These are phyloP conservation scores for Drosophila fuyamai DNA, from an alignment of 1,140 invertebrate species.

Conservation along the genomic window DNA sequence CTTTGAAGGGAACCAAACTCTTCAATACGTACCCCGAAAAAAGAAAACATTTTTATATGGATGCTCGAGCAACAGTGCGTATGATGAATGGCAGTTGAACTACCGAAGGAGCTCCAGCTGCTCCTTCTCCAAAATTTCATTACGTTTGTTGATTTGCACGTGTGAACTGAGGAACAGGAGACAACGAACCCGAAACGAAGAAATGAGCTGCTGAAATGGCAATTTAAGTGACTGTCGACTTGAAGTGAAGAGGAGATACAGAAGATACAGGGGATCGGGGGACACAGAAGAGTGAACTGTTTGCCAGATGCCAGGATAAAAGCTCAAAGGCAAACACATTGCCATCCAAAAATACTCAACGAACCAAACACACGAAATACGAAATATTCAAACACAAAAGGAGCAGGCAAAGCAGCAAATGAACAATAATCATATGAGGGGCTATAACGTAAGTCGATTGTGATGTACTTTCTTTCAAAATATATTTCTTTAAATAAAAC, in stretches of 20 bases:
- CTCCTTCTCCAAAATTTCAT: slow-evolving; percentile 1
- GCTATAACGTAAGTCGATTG: not conserved
- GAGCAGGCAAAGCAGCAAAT: slow-evolving; percentile 21
- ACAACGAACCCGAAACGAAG: slow-evolving; percentile 30
- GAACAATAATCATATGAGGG: slow-evolving; percentile 13
- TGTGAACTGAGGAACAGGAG: slow-evolving; percentile 45
- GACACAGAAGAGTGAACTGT: slow-evolving; percentile 17
- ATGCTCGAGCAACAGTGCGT: slow-evolving; percentile 65
- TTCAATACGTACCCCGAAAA: slow-evolving; percentile 11
- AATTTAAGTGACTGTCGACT: slow-evolving; percentile 78
- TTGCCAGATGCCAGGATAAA: slow-evolving; percentile 74
- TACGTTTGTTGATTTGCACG: slow-evolving; percentile 65
- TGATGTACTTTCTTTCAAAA: not conserved
- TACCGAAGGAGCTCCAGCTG: slow-evolving; percentile 41
- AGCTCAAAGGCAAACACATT: slow-evolving; percentile 57
- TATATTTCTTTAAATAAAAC: too few relatives aligned
- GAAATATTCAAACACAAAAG: slow-evolving; percentile 41
- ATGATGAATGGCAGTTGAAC: slow-evolving; percentile 80
- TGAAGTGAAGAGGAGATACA: slow-evolving; percentile 23
- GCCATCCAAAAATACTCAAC: slow-evolving; percentile 32
- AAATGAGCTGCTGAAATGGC: slow-evolving; percentile 82
- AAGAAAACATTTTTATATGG: slow-evolving; percentile 11
- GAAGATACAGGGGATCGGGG: not conserved
- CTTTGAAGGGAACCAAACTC: slow-evolving; percentile 41
- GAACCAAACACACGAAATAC: slow-evolving; percentile 17